Conservation (phyloP, 2,797 vertebrate species). For the Zalophus californianus region DNA sequence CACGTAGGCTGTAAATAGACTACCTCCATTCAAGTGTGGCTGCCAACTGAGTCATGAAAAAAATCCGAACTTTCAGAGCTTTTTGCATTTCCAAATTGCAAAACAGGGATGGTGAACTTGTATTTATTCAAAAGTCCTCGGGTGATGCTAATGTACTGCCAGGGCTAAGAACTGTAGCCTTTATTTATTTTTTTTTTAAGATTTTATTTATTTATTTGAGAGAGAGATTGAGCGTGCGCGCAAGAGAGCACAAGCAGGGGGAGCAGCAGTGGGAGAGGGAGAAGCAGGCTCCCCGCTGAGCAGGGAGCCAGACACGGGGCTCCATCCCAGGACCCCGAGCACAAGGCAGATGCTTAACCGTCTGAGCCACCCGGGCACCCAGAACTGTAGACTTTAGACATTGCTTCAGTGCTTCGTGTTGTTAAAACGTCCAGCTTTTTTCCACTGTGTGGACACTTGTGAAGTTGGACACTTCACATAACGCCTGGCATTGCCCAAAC, state of each 20-base stretch:
- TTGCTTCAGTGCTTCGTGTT: background rate
- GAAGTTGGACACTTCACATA: background rate
- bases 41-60: background rate
- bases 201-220: background rate
- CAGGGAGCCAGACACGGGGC: background rate
- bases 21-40: background rate
- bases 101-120: background rate
- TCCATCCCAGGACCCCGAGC: background rate
- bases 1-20: background rate
- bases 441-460: background rate
- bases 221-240: fast-evolving
- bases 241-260: background rate
- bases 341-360: background rate
- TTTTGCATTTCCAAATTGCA: background rate
- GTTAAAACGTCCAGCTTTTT: background rate
- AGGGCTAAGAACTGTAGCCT: background rate
- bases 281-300: background rate
- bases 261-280: background rate
- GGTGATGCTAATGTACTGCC: background rate
- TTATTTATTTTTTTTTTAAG: background rate
- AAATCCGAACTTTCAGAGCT: background rate
- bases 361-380: background rate
- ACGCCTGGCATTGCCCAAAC: background rate
- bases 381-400: background rate
- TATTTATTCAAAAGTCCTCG: background rate